Evolutionary conservation across 2,113 vertebrate species (phyloP), one percentile per base, ranked within the genome.

Genomic region (Euleptes europaea): DNA sequence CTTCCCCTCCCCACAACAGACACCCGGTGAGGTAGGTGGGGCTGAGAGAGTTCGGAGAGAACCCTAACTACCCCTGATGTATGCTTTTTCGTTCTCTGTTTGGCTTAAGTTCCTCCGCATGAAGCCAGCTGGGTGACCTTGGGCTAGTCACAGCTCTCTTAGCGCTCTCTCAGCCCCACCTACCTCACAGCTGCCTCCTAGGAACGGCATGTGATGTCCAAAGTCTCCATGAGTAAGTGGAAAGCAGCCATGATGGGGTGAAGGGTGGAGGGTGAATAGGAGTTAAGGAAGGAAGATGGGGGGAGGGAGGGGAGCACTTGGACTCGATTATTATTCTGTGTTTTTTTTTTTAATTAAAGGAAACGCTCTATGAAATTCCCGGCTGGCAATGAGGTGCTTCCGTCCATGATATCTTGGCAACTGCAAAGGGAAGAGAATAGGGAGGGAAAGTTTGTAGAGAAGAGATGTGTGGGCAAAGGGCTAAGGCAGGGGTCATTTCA

Each of bases 391-490:
- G 75, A 71, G 28, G 28, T 63, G 74, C 28, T 47, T 71, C 75
- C 83, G 78, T 85, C 83, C 76, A 78, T 60, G 75, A 71, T 70
- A 71, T 84, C 75, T 78, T 35, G 47, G 49, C 67, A n/a, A 75
- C 83, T 85, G 83, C 76, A 85, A 85, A 85, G 83, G 75, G 67
- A 70, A 84, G 35, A 85, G 67, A 82, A 82, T 15, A 72, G 83
- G 75, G 21, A 71, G 65, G 74, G 83, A 66, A 42, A 9, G 38
- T 71, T 78, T 51, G 63, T 42, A 60, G 57, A 38, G 49, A 51
- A 42, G 57, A 60, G 47, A 65, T 54, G 63, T 33, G 66, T 0
- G 10, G 83, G 67, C 72, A 12, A 9, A 40, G 81, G 66, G 23
- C 33, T 44, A 72, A 72, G 51, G 15, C 35, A 66, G 40, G 9